Conservation (phyloP, 1,140 invertebrate species). For the Lepidurus arcticus region DNA sequence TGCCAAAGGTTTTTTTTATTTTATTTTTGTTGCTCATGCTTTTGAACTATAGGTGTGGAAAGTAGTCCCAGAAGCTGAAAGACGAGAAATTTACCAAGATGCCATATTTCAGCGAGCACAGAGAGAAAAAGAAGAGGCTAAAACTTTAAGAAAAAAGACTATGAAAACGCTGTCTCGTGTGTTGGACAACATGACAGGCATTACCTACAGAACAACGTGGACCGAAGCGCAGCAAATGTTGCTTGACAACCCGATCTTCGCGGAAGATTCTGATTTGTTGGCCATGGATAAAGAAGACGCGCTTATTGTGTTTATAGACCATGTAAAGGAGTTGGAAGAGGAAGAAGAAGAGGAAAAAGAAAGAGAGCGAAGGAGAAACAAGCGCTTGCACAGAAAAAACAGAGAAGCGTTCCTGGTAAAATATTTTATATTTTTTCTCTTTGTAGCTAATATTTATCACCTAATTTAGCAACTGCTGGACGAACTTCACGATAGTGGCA, state of each 20-base stretch:
- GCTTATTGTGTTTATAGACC: constrained; percentile 90
- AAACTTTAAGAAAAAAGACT: constrained; percentile 86
- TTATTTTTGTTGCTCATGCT: neutral
- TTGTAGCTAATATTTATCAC: constrained; percentile 39
- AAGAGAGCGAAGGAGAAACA: constrained; percentile 73
- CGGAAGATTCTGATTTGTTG: constrained; percentile 87
- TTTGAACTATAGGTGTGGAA: constrained; percentile 66
- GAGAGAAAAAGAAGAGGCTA: constrained; percentile 91
- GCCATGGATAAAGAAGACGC: constrained; percentile 97
- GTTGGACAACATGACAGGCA: constrained; percentile 87
- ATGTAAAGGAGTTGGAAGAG: constrained; percentile 86
- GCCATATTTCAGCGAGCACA: constrained; percentile 89
- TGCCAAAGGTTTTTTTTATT: neutral
- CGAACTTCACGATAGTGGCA: constrained; percentile 90
- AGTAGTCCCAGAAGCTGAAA: constrained; percentile 81
- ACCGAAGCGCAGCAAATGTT: constrained; percentile 93
- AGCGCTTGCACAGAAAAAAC: constrained; percentile 87
- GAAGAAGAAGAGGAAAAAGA: constrained; percentile 88
- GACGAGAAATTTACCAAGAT: constrained; percentile 95
- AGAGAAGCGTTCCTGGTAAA: constrained; percentile 78
- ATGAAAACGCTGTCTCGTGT: constrained; percentile 89
- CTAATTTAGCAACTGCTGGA: constrained; percentile 70
- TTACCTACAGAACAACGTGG: constrained; percentile 93
- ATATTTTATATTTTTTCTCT: neutral
- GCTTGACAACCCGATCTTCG: constrained; percentile 86